phyloP scores from a whole-genome alignment of 2,113 vertebrate genomes.

The Dascyllus trimaculatus region DNA sequence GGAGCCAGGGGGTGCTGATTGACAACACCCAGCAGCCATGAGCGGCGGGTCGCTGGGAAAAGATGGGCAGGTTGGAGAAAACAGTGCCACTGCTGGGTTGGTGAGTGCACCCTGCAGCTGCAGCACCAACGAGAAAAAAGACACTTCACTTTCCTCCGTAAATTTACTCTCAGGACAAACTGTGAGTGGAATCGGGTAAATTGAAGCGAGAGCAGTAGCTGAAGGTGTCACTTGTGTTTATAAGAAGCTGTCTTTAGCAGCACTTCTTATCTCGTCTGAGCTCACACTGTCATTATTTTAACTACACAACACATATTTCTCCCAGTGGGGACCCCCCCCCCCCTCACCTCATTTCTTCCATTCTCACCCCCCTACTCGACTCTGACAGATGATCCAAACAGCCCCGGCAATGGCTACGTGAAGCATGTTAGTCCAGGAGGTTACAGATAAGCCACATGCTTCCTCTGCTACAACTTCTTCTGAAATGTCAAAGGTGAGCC shows the following conservation, averaged over 20 bases:
- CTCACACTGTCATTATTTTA: constrained; percentile 59
- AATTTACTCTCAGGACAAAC: constrained; percentile 35
- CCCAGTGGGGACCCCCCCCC: constrained; percentile 12
- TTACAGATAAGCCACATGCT: constrained; percentile 56
- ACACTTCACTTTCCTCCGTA: constrained; percentile 33
- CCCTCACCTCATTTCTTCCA: neutral
- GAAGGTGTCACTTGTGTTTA: constrained; percentile 68
- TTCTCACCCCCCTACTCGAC: constrained; percentile 5
- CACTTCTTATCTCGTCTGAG: constrained; percentile 64
- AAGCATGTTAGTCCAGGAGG: constrained; percentile 55
- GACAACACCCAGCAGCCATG: constrained; percentile 80
- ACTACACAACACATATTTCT: constrained; percentile 32
- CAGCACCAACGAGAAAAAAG: constrained; percentile 18
- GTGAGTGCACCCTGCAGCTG: constrained; percentile 69
- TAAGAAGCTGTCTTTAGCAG: constrained; percentile 54
- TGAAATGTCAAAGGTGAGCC: constrained; percentile 67
- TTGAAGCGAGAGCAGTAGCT: constrained; percentile 60
- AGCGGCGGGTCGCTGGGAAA: constrained; percentile 63
- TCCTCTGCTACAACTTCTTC: constrained; percentile 26
- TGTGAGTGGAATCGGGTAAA: constrained; percentile 26
- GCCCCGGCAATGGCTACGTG: constrained; percentile 36
- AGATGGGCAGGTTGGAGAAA: constrained; percentile 69
- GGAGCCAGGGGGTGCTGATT: constrained; percentile 75
- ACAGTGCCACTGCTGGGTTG: constrained; percentile 57
- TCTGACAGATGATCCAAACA: constrained; percentile 73